Conservation (phyloP, 2,113 vertebrate genomes). For the Monopterus albus region DNA sequence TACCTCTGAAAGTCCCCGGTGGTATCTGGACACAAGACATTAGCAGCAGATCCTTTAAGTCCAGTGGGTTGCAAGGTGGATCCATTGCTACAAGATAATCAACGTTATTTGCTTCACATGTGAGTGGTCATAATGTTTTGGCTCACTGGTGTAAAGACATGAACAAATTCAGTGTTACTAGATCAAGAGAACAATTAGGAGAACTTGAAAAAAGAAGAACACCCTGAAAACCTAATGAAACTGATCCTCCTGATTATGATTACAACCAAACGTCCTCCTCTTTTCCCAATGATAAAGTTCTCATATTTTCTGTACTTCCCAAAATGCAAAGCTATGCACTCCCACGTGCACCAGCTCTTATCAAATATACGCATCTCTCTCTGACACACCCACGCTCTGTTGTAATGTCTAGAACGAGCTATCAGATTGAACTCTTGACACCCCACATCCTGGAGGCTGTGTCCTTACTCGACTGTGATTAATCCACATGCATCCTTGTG, state of each 20-base stretch:
- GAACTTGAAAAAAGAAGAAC: background rate
- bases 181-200: background rate
- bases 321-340: constrained; percentile 14
- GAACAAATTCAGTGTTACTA: background rate
- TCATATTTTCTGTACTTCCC: background rate
- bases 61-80: too few relatives aligned
- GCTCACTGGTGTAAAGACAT: background rate
- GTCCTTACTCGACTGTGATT: constrained; percentile 11
- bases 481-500: constrained; percentile 15
- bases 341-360: constrained; percentile 29
- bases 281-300: constrained; percentile 10
- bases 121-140: too few relatives aligned
- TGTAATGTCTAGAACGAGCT: constrained; percentile 46
- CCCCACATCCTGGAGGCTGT: constrained; percentile 17
- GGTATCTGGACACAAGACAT: too few relatives aligned
- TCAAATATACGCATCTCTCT: constrained; percentile 40
- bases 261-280: constrained; percentile 1
- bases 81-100: too few relatives aligned
- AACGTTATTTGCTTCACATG: too few relatives aligned
- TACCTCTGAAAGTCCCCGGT: too few relatives aligned
- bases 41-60: too few relatives aligned
- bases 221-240: too few relatives aligned
- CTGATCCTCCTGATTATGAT: too few relatives aligned
- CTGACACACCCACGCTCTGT: constrained; percentile 9
- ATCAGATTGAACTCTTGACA: constrained; percentile 61